Percentiles rank a stretch among this genome's conserved stretches.
Evolutionary conservation across 2,797 vertebrate genomes (phyloP).

Genomic region (Ataeniobius toweri): DNA sequence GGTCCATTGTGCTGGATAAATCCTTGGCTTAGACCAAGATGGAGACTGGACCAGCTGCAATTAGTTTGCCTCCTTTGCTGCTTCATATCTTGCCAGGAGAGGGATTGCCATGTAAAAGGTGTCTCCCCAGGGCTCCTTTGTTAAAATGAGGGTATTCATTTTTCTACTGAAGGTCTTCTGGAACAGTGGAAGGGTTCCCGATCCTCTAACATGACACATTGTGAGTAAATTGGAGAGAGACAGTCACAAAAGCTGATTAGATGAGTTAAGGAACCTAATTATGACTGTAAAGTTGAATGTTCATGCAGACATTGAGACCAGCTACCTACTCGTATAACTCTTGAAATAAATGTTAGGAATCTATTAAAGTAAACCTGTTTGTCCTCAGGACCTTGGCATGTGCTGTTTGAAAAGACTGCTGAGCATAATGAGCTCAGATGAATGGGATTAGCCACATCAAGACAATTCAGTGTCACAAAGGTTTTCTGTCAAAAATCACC

Average conservation of each 20-base stretch:
- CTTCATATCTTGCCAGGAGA: slow-evolving; percentile 70
- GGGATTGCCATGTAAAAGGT: slow-evolving; percentile 71
- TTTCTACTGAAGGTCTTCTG: slow-evolving; percentile 47
- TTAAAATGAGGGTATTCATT: slow-evolving; percentile 50
- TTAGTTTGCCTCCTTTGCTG: slow-evolving; percentile 78
- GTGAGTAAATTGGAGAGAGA: slow-evolving; percentile 59
- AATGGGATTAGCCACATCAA: slow-evolving; percentile 43
- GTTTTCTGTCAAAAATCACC: slow-evolving; percentile 17
- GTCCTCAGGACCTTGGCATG: slow-evolving; percentile 16
- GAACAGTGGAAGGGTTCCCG: slow-evolving; percentile 35
- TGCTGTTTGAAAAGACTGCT: slow-evolving; percentile 41
- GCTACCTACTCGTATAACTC: slow-evolving; percentile 43
- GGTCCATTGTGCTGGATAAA: slow-evolving; percentile 77
- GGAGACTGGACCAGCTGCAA: slow-evolving; percentile 71
- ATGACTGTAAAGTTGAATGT: slow-evolving; percentile 40
- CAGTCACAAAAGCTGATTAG: slow-evolving; percentile 34
- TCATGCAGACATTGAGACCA: slow-evolving; percentile 38
- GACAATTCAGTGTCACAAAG: slow-evolving; percentile 20
- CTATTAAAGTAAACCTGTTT: slow-evolving; percentile 35
- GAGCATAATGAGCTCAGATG: slow-evolving; percentile 39
- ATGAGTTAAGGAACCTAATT: slow-evolving; percentile 59
- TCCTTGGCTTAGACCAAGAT: slow-evolving; percentile 70
- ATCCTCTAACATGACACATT: slow-evolving; percentile 52
- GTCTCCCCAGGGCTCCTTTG: slow-evolving; percentile 70
- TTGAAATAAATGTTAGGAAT: slow-evolving; percentile 61